Conservation (phyloP, 2,888 invertebrate species). For the Terebella lapidaria region DNA sequence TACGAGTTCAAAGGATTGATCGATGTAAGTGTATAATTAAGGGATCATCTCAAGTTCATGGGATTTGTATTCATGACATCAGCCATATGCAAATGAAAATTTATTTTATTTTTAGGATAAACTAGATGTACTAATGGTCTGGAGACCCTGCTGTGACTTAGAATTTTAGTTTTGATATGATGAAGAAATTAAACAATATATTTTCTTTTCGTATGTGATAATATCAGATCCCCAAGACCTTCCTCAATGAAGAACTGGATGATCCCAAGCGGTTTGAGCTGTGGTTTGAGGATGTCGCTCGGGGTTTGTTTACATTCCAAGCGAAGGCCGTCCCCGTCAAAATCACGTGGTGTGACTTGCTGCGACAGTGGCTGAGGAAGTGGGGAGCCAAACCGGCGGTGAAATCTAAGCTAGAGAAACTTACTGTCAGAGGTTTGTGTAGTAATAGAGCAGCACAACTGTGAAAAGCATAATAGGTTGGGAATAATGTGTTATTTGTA, state of each 20-base stretch:
- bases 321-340: slow-evolving; percentile 37
- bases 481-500: too few species aligned
- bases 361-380: slow-evolving; percentile 12
- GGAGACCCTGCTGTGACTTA: too few species aligned
- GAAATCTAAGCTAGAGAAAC: slow-evolving; percentile 9
- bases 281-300: slow-evolving; percentile 28
- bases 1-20: slow-evolving; percentile 46
- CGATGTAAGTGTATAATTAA: slow-evolving; percentile 38
- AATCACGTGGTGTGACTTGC: slow-evolving; percentile 50
- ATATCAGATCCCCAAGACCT: slow-evolving; percentile 48
- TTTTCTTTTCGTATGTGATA: too few species aligned
- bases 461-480: too few species aligned
- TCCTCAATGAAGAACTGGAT: slow-evolving; percentile 43
- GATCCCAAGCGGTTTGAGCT: slow-evolving; percentile 42
- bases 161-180: too few species aligned
- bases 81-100: too few species aligned
- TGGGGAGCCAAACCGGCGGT: slow-evolving; percentile 15
- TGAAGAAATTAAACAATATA: too few species aligned
- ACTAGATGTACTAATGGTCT: too few species aligned
- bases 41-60: too few species aligned
- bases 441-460: background rate
- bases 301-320: slow-evolving; percentile 33
- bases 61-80: too few species aligned
- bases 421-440: slow-evolving; percentile 8
- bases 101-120: too few species aligned